Evolutionary conservation across 2,113 vertebrate genomes (phyloP).

Genomic region (Chaetura pelagica): DNA sequence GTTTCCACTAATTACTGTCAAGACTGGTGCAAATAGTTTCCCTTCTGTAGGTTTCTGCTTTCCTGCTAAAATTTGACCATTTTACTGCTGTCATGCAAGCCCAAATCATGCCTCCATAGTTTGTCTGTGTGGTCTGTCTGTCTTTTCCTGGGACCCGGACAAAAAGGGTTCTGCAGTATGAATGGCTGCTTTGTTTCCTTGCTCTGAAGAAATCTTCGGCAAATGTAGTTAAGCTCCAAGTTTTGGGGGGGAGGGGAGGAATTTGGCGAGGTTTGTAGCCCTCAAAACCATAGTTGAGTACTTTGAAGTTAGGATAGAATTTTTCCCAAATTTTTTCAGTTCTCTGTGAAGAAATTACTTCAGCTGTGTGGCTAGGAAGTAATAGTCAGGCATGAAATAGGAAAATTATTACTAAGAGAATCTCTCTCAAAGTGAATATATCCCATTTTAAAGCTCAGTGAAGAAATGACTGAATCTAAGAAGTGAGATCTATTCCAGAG

Average conservation of each 20-base stretch:
- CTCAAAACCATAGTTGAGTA: background rate
- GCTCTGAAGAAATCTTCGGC: background rate
- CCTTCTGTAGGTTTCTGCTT: background rate
- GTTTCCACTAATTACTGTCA: background rate
- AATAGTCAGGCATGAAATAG: background rate
- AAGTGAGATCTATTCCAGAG: background rate
- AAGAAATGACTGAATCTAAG: background rate
- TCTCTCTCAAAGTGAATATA: background rate
- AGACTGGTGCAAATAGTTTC: background rate
- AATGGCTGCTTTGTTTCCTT: conserved; percentile 42
- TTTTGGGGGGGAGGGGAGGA: background rate
- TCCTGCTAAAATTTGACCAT: background rate
- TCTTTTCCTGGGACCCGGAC: background rate
- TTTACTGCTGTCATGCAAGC: background rate
- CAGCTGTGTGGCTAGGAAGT: background rate
- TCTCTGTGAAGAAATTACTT: background rate
- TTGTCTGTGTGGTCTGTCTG: background rate
- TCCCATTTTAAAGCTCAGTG: background rate
- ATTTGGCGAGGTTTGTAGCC: background rate
- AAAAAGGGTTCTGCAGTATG: conserved; percentile 20
- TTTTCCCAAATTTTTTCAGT: background rate
- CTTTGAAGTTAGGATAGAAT: background rate
- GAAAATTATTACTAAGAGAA: background rate
- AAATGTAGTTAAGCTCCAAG: conserved; percentile 20
- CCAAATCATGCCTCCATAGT: background rate